A percentile compares a stretch with the other conserved stretches of the same genome.
These are phyloP conservation scores for Papilio aristodemus DNA, from an alignment of 1,140 invertebrate genomes.

Conservation along the genomic window DNA sequence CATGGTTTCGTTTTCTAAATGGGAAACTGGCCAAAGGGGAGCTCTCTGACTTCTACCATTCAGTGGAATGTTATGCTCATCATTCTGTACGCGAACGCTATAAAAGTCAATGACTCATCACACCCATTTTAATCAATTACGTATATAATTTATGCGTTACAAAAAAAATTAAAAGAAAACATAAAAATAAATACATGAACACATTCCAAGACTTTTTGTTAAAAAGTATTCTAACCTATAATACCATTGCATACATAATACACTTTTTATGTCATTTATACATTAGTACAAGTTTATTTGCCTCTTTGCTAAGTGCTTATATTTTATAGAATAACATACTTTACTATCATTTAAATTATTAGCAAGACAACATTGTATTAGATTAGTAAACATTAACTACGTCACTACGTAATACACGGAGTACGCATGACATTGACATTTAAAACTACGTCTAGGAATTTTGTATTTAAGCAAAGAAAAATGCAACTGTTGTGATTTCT, in stretches of 20 bases:
- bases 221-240: neutral
- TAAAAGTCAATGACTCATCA: constrained; percentile 4
- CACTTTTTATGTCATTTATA: neutral
- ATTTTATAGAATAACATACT: neutral
- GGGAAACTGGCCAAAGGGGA: constrained; percentile 49
- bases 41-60: constrained; percentile 49
- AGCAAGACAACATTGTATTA: neutral
- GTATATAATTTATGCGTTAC: neutral
- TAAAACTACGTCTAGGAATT: constrained; percentile 32
- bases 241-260: neutral
- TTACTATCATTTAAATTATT: neutral
- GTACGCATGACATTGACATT: constrained; percentile 43
- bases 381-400: constrained; percentile 2
- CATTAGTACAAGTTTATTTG: too few species aligned
- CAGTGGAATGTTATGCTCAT: constrained; percentile 44
- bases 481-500: neutral
- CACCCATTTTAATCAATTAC: neutral
- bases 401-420: constrained; percentile 6
- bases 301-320: neutral
- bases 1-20: constrained; percentile 51
- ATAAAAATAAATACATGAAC: neutral
- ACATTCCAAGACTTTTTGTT: neutral
- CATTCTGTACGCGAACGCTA: constrained; percentile 42
- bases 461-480: neutral
- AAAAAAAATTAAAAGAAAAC: neutral